Percentiles rank a stretch among this genome's conserved stretches.
phyloP scores from a whole-genome alignment of 2,113 vertebrate genomes.

The Aegotheles bennettii region DNA sequence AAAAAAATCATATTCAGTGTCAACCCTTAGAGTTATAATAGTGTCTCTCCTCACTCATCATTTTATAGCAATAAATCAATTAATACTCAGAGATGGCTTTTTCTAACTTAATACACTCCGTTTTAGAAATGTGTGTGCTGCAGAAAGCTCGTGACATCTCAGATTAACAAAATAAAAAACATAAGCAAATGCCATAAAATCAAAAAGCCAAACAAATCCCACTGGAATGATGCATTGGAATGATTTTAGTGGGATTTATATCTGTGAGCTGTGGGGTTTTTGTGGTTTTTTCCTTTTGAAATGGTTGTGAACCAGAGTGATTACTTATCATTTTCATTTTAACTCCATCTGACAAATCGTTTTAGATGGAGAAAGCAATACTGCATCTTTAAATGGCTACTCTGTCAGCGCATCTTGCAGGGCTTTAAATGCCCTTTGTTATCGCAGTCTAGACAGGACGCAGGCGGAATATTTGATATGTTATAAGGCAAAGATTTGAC shows the following conservation, averaged over 20 bases:
- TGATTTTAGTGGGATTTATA: slow-evolving; percentile 36
- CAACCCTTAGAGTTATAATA: background rate
- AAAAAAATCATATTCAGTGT: background rate
- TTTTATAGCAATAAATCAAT: background rate
- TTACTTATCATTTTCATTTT: slow-evolving; percentile 77
- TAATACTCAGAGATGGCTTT: background rate
- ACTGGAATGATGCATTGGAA: background rate
- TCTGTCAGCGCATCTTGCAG: slow-evolving; percentile 75
- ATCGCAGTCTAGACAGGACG: slow-evolving; percentile 82
- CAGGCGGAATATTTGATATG: slow-evolving; percentile 77
- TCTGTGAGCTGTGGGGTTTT: background rate
- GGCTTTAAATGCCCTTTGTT: slow-evolving; percentile 83
- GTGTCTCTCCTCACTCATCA: background rate
- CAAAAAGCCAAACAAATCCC: slow-evolving; percentile 11
- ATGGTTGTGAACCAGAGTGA: slow-evolving; percentile 58
- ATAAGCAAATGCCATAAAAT: background rate
- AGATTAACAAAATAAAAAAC: background rate
- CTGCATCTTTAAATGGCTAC: slow-evolving; percentile 78
- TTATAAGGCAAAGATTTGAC: slow-evolving; percentile 70
- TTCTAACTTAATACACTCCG: background rate
- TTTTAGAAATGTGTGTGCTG: background rate
- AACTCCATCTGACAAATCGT: slow-evolving; percentile 77
- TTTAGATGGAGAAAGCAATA: slow-evolving; percentile 67
- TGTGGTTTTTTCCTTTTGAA: background rate
- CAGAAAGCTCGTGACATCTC: background rate